A percentile compares a stretch with the other conserved stretches of the same genome.
phyloP scores from a whole-genome alignment of 2,888 invertebrate species.

The Pseudococcus jackbeardsleyi region DNA sequence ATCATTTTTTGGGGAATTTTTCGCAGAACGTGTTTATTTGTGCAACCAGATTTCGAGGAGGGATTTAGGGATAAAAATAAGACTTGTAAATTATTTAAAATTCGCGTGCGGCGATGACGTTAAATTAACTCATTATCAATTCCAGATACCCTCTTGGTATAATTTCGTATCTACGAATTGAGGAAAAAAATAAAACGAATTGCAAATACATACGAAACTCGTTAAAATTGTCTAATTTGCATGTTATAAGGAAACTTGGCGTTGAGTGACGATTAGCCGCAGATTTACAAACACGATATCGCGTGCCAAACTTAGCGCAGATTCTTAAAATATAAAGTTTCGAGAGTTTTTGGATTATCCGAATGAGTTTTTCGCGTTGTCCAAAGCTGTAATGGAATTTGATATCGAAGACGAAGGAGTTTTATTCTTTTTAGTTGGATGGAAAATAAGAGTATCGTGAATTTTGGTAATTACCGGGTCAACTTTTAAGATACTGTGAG shows the following conservation, averaged over 20 bases:
- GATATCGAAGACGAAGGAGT: not conserved
- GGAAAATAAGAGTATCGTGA: not conserved
- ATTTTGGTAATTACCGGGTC: not conserved
- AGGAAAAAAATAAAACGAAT: not conserved
- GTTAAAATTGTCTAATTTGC: slow-evolving; percentile 39
- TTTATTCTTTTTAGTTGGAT: not conserved
- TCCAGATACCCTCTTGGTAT: not conserved
- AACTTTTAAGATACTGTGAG: not conserved
- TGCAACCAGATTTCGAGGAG: not conserved
- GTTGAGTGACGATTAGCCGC: slow-evolving; percentile 36
- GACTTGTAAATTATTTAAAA: slow-evolving; percentile 14
- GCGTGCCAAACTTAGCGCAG: slow-evolving; percentile 4
- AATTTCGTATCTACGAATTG: not conserved
- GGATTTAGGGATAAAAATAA: not conserved
- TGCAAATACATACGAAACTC: not conserved
- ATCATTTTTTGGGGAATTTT: not conserved
- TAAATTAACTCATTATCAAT: slow-evolving; percentile 45
- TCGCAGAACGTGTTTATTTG: not conserved
- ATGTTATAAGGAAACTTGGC: slow-evolving; percentile 6
- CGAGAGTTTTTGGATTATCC: slow-evolving; percentile 30
- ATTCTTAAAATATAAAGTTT: slow-evolving; percentile 37
- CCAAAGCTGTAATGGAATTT: not conserved
- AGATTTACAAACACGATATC: slow-evolving; percentile 7
- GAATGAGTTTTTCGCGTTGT: slow-evolving; percentile 15
- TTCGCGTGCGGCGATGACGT: slow-evolving; percentile 9